Percentiles rank a stretch among this genome's conserved stretches.
Conservation (phyloP, 1,140 invertebrate genomes). For the Planococcus citri region DNA sequence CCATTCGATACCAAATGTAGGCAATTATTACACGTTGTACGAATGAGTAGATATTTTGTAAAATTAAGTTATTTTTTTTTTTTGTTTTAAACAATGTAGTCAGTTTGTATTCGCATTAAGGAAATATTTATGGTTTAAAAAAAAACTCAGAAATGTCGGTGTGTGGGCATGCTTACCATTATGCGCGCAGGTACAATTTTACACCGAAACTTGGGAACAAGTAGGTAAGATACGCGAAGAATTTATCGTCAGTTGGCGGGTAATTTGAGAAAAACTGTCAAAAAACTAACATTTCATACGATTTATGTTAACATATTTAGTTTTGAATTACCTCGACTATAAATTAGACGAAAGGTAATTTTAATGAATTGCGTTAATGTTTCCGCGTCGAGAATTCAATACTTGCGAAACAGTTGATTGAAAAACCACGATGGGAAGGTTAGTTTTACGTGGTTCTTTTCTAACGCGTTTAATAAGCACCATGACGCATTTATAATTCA, state of each 20-base stretch:
- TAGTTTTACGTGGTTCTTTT: background rate
- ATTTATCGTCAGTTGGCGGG: background rate
- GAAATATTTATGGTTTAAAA: too few relatives aligned
- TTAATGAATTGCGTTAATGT: constrained; percentile 8
- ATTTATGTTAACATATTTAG: background rate
- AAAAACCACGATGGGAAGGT: background rate
- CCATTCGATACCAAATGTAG: too few relatives aligned
- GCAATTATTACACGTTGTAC: too few relatives aligned
- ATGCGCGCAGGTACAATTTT: too few relatives aligned
- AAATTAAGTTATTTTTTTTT: too few relatives aligned
- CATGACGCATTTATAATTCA: background rate
- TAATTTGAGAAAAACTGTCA: background rate
- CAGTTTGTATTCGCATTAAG: too few relatives aligned
- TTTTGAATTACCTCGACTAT: background rate
- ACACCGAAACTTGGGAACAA: background rate
- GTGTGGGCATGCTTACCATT: too few relatives aligned
- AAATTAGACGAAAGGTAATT: background rate
- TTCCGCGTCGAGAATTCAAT: background rate
- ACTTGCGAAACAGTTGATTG: background rate
- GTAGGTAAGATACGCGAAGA: background rate
- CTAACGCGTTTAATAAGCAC: background rate
- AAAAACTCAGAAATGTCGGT: too few relatives aligned
- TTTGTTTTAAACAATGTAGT: too few relatives aligned
- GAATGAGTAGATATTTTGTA: too few relatives aligned
- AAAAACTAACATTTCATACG: background rate